These are phyloP conservation scores for Melikaiella ostensackeni DNA, from an alignment of 2,888 invertebrate species.

Conservation along the genomic window DNA sequence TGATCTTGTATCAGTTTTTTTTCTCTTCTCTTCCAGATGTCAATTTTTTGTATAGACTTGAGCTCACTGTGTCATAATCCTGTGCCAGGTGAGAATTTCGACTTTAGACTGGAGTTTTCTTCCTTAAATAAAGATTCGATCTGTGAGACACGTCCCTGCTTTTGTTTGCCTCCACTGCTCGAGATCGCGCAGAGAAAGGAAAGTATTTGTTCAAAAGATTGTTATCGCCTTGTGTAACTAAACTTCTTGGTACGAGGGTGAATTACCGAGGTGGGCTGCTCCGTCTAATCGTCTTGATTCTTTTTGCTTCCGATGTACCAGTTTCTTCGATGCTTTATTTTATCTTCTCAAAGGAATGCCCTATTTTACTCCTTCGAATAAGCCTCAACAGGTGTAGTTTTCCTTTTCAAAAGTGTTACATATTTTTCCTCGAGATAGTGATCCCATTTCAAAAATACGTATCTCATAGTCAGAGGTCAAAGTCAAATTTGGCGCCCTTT, in stretches of 20 bases:
- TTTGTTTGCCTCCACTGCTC: slow-evolving; percentile 56
- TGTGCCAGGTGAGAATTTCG: slow-evolving; percentile 35
- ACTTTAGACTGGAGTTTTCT: slow-evolving; percentile 25
- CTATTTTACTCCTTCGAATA: slow-evolving; percentile 27
- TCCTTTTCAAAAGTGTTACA: no score
- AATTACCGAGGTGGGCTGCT: slow-evolving; percentile 58
- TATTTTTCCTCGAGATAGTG: background rate
- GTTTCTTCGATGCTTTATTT: slow-evolving; percentile 42
- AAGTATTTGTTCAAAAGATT: slow-evolving; percentile 64
- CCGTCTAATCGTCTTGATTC: slow-evolving; percentile 57
- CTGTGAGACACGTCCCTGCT: slow-evolving; percentile 60
- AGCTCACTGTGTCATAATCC: slow-evolving; percentile 31
- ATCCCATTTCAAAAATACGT: background rate
- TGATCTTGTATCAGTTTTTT: background rate
- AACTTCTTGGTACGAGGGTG: slow-evolving; percentile 56
- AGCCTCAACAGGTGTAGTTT: slow-evolving; percentile 13
- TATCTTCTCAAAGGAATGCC: slow-evolving; percentile 31
- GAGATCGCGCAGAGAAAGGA: slow-evolving; percentile 51
- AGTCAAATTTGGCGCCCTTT: no score
- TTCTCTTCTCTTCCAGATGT: slow-evolving; percentile 7
- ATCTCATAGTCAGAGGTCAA: no score
- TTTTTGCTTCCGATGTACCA: slow-evolving; percentile 44
- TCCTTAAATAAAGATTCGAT: slow-evolving; percentile 55
- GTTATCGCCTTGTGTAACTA: slow-evolving; percentile 61
- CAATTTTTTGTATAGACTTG: slow-evolving; percentile 23